Percentiles rank a stretch among this genome's conserved stretches.
Conservation (phyloP, 2,888 invertebrate species). For the Patella caerulea region DNA sequence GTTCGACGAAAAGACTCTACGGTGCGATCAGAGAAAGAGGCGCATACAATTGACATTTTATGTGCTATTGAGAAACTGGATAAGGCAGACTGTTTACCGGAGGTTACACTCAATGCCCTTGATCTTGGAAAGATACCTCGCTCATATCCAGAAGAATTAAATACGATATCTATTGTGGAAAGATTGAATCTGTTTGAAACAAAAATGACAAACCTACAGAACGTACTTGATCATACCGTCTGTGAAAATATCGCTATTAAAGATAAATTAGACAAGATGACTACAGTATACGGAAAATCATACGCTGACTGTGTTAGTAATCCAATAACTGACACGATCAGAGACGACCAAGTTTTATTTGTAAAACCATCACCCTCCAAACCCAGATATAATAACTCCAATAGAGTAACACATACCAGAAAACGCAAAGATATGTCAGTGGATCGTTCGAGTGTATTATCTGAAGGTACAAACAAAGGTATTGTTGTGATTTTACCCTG, state of each 20-base stretch:
- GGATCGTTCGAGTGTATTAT: no score
- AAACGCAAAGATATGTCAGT: not conserved
- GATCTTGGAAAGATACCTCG: no score
- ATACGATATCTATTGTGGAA: not conserved
- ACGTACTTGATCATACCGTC: not conserved
- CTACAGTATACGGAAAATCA: not conserved
- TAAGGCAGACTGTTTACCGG: no score
- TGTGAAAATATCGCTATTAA: not conserved
- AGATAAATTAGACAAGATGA: not conserved
- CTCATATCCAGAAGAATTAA: not conserved
- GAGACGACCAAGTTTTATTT: no score
- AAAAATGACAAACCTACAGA: not conserved
- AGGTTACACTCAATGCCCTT: no score
- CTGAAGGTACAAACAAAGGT: no score
- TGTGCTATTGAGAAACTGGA: no score
- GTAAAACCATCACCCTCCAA: not conserved
- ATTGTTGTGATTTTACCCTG: no score
- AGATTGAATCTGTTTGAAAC: not conserved
- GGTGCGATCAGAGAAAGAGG: no score
- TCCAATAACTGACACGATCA: not conserved
- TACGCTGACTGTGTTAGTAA: not conserved
- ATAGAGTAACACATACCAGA: not conserved
- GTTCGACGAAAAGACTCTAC: no score
- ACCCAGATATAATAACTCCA: not conserved
- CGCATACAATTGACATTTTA: no score